A percentile compares a stretch with the other conserved stretches of the same genome.
These are phyloP conservation scores for Scrobipalpa atriplicella DNA, from an alignment of 2,888 invertebrate genomes.

Conservation along the genomic window DNA sequence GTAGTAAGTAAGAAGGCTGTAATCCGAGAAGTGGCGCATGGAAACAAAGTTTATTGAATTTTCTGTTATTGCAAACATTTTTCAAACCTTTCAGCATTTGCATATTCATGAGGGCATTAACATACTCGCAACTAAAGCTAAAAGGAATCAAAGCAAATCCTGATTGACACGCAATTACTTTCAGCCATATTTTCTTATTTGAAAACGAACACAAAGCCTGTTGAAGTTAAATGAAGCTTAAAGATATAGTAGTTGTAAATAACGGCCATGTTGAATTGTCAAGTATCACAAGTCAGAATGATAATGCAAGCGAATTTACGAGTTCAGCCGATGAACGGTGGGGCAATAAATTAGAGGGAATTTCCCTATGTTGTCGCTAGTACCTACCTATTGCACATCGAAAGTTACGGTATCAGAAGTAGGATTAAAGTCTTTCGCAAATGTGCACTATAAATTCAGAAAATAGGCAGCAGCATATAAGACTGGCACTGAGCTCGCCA, in stretches of 20 bases:
- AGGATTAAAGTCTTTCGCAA: conserved; percentile 8
- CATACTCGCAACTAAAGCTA: conserved; percentile 4
- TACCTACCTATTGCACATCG: background rate
- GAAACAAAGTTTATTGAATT: conserved; percentile 7
- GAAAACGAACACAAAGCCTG: background rate
- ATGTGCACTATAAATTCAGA: background rate
- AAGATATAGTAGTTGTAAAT: conserved; percentile 7
- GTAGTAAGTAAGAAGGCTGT: no score
- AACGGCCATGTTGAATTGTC: conserved; percentile 14
- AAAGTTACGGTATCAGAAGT: conserved; percentile 12
- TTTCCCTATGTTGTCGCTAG: conserved; percentile 50
- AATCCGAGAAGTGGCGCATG: background rate
- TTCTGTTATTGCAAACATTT: background rate
- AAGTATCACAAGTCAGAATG: conserved; percentile 16
- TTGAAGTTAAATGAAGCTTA: conserved; percentile 12
- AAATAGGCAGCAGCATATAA: background rate
- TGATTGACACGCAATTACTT: conserved; percentile 21
- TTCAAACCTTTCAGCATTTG: conserved; percentile 14
- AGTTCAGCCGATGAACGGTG: conserved; percentile 47
- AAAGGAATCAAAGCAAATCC: background rate
- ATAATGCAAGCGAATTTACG: conserved; percentile 47
- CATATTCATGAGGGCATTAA: conserved; percentile 15
- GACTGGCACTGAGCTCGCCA: no score
- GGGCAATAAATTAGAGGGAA: conserved; percentile 62
- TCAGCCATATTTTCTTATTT: conserved; percentile 4